Conservation (phyloP, 2,888 invertebrate genomes). For the Eilema caniola region DNA sequence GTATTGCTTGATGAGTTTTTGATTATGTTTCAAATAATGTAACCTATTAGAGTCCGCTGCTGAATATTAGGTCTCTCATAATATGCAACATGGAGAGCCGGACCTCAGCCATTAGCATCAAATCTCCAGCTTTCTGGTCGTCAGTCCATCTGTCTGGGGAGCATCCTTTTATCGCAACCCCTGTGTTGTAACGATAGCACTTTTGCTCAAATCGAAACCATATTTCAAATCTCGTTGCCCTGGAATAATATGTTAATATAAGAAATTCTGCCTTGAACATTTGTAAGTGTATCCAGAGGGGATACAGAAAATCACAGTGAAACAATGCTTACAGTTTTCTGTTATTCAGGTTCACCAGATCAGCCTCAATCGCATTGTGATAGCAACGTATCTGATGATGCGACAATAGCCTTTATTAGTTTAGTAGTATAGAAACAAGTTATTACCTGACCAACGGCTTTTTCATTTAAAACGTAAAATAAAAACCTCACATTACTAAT, state of each 20-base stretch:
- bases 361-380: too few relatives aligned
- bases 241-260: too few relatives aligned
- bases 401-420: too few relatives aligned
- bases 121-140: not conserved
- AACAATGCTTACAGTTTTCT: too few relatives aligned
- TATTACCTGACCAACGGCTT: not conserved
- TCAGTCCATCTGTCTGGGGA: not conserved
- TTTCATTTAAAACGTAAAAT: not conserved
- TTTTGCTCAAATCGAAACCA: not conserved
- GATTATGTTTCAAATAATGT: conserved; percentile 43
- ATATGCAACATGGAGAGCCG: not conserved
- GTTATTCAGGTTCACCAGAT: too few relatives aligned
- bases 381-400: too few relatives aligned
- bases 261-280: too few relatives aligned
- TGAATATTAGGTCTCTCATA: not conserved
- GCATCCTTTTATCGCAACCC: too few relatives aligned
- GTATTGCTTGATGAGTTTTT: conserved; percentile 50
- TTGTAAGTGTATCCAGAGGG: too few relatives aligned
- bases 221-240: too few relatives aligned
- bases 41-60: not conserved
- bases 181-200: not conserved
- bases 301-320: too few relatives aligned
- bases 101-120: not conserved
- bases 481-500: not conserved
- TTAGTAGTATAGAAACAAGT: too few relatives aligned